phyloP scores from a whole-genome alignment of 2,888 invertebrate genomes.

The Nomada fabriciana region DNA sequence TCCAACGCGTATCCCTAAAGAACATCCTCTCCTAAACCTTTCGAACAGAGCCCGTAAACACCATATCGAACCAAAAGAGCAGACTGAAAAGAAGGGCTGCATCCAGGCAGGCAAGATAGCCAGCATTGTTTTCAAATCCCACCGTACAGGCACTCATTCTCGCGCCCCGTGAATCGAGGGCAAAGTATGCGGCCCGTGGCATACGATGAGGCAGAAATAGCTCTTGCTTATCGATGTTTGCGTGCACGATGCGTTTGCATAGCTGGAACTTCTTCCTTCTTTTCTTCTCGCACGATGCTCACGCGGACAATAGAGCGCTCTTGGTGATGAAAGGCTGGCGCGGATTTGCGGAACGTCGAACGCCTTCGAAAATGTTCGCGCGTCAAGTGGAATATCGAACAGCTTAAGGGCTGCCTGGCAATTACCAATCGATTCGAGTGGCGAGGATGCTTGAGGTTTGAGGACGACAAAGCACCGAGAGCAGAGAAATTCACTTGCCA shows the following conservation, averaged over 20 bases:
- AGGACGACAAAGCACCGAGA: not conserved
- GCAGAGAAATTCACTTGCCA: not conserved
- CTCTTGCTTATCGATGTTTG: constrained; percentile 58
- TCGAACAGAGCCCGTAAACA: not conserved
- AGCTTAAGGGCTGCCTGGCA: constrained; percentile 13
- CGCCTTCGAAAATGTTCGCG: not conserved
- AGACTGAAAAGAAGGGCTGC: not conserved
- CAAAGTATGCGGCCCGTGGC: constrained; percentile 20
- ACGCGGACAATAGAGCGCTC: constrained; percentile 32
- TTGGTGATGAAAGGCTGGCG: constrained; percentile 29
- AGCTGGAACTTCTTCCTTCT: constrained; percentile 13
- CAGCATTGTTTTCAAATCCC: constrained; percentile 35
- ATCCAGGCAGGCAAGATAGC: not conserved
- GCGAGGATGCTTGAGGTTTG: not conserved
- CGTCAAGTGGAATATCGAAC: constrained; percentile 14
- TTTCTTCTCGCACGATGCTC: not conserved
- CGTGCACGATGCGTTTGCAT: constrained; percentile 40
- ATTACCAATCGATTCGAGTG: constrained; percentile 27
- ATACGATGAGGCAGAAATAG: constrained; percentile 53
- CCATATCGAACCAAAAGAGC: not conserved
- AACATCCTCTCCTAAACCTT: not conserved
- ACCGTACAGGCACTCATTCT: constrained; percentile 11
- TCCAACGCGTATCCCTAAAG: not conserved
- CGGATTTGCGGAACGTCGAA: constrained; percentile 34
- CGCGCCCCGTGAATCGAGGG: constrained; percentile 29